Evolutionary conservation across 2,113 vertebrate species (phyloP), one percentile per base, ranked within the genome.

Genomic region (Zosterops pallidus): DNA sequence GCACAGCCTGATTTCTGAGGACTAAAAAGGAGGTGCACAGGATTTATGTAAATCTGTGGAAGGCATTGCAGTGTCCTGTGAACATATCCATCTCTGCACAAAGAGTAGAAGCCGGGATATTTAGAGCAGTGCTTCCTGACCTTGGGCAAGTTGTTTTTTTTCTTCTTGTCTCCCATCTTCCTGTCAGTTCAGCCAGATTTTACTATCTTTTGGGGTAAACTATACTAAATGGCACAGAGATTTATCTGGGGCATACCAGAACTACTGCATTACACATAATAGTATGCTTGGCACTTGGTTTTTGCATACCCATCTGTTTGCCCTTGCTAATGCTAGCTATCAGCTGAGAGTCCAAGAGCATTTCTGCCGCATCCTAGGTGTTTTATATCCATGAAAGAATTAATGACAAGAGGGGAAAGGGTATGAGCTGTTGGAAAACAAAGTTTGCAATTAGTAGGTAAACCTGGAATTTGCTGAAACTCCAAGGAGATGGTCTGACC

Each of bases 301-400:
- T 91, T 83, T 89, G 44, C 49, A 7, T 86, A 49, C 83, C 64
- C 68, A 63, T 88, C 92, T 94, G 53, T 64, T 83, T 95, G 60
- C 81, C 81, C 52, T 78, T 65, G 23, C 35, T 90, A 83, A 70
- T 55, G 50, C 31, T 92, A 29, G 50, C 72, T 70, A 28, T 84
- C 39, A 50, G 22, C 83, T 55, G 50, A 49, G 53, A 67, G 44
- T 81, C 72, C 72, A 78, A 37, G 42, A 89, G 39, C 55, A n/a
- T 79, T 55, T 91, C 86, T 90, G 42, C 81, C 33, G 20, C 78
- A 28, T 72, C 71, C 12, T 60, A 70, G 71, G 55, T n/a, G 26
- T 95, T 94, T 94, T 80, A 28, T 70, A 44, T 70, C 37, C 68
- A 11, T 69, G 65, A 52, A 81, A 59, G 65, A 70, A 55, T 93